Percentiles rank a stretch among this genome's conserved stretches.
These are phyloP conservation scores for Bombycilla garrulus DNA, from an alignment of 2,113 vertebrate species.

Conservation along the genomic window DNA sequence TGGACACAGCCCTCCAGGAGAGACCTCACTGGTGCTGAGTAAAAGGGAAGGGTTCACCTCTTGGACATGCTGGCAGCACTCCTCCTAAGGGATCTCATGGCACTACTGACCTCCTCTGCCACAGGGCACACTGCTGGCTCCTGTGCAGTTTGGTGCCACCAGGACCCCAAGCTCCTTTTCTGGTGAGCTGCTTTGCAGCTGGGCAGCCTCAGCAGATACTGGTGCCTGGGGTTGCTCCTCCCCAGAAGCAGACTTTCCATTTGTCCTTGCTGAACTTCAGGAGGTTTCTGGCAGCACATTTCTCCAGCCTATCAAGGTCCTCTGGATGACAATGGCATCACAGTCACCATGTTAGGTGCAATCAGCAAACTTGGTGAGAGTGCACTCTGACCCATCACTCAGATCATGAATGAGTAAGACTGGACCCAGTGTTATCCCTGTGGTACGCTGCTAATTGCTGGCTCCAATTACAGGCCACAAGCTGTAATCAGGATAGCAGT, in stretches of 20 bases:
- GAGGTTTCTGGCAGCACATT: neutral
- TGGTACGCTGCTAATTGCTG: neutral
- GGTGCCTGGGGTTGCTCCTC: neutral
- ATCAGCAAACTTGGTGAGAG: too few relatives aligned
- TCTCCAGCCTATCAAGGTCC: neutral
- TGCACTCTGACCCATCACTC: neutral
- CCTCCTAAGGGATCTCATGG: neutral
- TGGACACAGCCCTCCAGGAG: neutral
- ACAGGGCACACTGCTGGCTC: neutral
- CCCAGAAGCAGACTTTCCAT: neutral
- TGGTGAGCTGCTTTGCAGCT: neutral
- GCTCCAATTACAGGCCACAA: neutral
- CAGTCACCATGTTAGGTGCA: neutral
- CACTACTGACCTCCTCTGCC: neutral
- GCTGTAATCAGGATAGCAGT: neutral
- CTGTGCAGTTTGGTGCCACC: neutral
- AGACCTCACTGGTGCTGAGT: neutral
- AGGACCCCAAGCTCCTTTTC: neutral
- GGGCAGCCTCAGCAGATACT: neutral
- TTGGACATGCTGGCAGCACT: neutral
- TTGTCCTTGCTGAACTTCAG: neutral
- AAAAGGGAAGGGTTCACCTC: neutral
- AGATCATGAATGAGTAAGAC: neutral
- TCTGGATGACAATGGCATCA: neutral
- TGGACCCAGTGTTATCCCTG: neutral